A percentile compares a stretch with the other conserved stretches of the same genome.
Evolutionary conservation across 2,113 vertebrate genomes (phyloP).

Genomic region (Rhipidura dahli): DNA sequence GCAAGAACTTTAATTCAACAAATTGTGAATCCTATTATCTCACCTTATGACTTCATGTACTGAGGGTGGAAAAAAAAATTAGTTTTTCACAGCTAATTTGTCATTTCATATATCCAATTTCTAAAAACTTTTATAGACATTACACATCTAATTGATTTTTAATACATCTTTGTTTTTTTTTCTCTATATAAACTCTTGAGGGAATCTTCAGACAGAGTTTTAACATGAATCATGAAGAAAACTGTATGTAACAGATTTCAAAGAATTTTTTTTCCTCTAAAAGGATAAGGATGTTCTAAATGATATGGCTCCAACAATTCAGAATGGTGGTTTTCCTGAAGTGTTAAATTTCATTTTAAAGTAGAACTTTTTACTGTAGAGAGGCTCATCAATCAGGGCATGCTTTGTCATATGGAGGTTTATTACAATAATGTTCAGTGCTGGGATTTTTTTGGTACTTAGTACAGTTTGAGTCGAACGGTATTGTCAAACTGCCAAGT

Average conservation of each 20-base stretch:
- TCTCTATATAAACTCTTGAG: background rate
- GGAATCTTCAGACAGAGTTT: background rate
- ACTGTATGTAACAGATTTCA: background rate
- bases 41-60: background rate
- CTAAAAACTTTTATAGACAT: background rate
- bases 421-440: background rate
- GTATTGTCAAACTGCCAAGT: background rate
- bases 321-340: background rate
- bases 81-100: background rate
- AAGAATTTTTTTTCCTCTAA: background rate
- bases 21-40: background rate
- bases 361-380: background rate
- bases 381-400: background rate
- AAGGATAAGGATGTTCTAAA: background rate
- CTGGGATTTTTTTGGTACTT: background rate
- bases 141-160: background rate
- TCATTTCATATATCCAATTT: background rate
- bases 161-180: background rate
- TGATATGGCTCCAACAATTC: background rate
- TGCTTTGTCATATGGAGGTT: background rate
- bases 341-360: background rate
- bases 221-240: background rate
- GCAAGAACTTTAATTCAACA: background rate
- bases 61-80: background rate
- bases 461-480: background rate